Evolutionary conservation across 2,888 invertebrate genomes (phyloP).

Genomic region (Leuctra nigra): DNA sequence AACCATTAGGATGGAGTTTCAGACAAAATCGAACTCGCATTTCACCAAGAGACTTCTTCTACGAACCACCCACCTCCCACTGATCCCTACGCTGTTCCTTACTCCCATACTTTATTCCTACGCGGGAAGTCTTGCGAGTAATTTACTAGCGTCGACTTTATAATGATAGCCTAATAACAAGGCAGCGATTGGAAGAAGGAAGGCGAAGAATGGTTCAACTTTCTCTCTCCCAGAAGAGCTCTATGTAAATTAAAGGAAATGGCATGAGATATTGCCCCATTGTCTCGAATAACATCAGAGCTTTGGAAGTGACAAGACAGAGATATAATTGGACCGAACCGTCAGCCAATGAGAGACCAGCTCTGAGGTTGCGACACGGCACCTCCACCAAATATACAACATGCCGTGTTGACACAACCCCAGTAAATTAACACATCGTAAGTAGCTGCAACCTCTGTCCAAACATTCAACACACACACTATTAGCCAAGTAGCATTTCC

Average conservation of each 20-base stretch:
- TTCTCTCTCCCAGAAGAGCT: not conserved
- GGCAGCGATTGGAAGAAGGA: not conserved
- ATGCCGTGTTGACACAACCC: no score
- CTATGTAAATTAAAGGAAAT: not conserved
- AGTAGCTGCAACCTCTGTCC: no score
- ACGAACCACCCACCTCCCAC: not conserved
- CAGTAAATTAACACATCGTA: no score
- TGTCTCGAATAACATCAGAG: not conserved
- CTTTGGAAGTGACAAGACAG: not conserved
- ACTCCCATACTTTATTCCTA: not conserved
- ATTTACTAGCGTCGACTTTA: not conserved
- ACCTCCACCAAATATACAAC: no score
- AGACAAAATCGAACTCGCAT: conserved; percentile 13
- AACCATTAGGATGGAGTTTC: conserved; percentile 18
- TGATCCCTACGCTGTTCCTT: not conserved
- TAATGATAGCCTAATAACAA: conserved; percentile 1
- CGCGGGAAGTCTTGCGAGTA: not conserved
- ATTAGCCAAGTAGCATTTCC: no score
- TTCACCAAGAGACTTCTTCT: not conserved
- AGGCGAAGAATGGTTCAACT: not conserved
- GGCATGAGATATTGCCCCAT: not conserved
- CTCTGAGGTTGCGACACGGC: no score
- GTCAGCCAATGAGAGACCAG: not conserved
- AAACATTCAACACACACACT: no score
- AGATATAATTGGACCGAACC: no score